phyloP scores from a whole-genome alignment of 2,797 vertebrate genomes.

The Dryobates pubescens region DNA sequence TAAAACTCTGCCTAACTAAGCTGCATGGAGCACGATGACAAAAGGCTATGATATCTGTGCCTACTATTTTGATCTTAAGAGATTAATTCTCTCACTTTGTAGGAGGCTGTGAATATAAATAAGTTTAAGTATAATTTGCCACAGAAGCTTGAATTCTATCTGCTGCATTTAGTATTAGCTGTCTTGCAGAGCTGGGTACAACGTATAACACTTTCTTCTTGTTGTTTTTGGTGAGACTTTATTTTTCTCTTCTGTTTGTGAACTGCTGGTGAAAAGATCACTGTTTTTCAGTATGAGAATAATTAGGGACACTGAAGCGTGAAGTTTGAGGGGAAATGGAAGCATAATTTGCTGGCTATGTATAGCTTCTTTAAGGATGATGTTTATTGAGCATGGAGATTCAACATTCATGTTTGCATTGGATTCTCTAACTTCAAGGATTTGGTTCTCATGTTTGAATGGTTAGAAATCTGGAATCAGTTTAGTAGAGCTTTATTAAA shows the following conservation, averaged over 20 bases:
- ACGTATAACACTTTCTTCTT: background rate
- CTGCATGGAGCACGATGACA: background rate
- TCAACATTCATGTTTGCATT: background rate
- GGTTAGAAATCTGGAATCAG: background rate
- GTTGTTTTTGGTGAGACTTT: background rate
- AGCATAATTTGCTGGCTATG: background rate
- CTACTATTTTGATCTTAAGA: background rate
- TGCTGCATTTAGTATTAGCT: background rate
- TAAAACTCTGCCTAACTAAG: background rate
- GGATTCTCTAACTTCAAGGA: conserved; percentile 5
- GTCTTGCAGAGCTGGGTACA: background rate
- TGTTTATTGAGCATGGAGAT: conserved; percentile 4
- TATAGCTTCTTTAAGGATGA: background rate
- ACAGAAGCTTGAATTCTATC: background rate
- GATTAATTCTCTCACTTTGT: background rate
- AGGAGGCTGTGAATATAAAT: conserved; percentile 24
- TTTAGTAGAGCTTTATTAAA: background rate
- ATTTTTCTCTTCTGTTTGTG: background rate
- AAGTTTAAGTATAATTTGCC: conserved; percentile 33
- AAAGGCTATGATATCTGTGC: background rate
- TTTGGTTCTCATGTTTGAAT: conserved; percentile 26
- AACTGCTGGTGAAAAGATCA: background rate
- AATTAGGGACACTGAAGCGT: conserved; percentile 14
- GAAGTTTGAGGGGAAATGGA: conserved; percentile 1
- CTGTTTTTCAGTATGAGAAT: background rate